phyloP scores from a whole-genome alignment of 2,888 invertebrate genomes.

The Philonicus albiceps region DNA sequence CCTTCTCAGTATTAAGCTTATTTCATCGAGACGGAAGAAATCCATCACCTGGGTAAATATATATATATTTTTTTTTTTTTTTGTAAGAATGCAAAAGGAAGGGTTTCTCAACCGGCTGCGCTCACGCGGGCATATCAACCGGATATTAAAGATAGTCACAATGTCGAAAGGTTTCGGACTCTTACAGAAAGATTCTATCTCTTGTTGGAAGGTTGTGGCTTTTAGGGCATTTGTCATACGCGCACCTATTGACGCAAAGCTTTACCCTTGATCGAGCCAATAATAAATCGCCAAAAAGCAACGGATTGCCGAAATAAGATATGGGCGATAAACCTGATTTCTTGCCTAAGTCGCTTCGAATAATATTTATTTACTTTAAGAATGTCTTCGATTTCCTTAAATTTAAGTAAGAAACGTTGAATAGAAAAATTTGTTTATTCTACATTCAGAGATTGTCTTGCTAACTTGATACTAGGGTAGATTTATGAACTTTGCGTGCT shows the following conservation, averaged over 20 bases:
- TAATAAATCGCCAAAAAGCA: background rate
- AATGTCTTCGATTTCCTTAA: background rate
- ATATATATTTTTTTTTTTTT: constrained; percentile 34
- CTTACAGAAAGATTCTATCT: background rate
- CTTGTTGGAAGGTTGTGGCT: background rate
- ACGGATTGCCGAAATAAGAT: background rate
- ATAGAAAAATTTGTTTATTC: background rate
- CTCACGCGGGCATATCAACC: constrained; percentile 7
- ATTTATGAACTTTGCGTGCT: too few relatives aligned
- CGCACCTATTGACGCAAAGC: background rate
- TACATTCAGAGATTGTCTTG: background rate
- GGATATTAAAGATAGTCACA: constrained; percentile 35
- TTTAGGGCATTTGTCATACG: background rate
- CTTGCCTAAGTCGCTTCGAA: background rate
- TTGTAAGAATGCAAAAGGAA: background rate
- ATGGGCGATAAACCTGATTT: background rate
- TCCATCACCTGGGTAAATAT: constrained; percentile 46
- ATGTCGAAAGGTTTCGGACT: background rate
- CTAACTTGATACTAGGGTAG: too few relatives aligned
- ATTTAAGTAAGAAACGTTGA: background rate
- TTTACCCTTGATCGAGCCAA: background rate
- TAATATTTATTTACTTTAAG: background rate
- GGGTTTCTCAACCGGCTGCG: constrained; percentile 24
- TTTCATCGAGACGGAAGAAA: constrained; percentile 46
- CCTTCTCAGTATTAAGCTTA: constrained; percentile 38